Evolutionary conservation across 2,113 vertebrate genomes (phyloP).

Genomic region (Gymnobelideus leadbeateri): DNA sequence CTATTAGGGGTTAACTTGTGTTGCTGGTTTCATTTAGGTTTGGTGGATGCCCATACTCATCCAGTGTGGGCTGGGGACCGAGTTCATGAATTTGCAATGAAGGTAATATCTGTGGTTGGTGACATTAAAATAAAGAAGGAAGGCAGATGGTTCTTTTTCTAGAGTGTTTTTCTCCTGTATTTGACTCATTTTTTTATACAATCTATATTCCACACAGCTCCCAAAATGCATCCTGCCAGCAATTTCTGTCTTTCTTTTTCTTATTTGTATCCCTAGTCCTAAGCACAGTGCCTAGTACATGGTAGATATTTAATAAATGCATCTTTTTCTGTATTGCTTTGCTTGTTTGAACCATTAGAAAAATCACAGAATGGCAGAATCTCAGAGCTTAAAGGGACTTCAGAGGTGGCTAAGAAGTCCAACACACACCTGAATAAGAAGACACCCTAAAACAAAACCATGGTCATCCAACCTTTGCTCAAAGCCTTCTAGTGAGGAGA

Average conservation of each 20-base stretch:
- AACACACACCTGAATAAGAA: not conserved
- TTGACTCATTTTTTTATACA: not conserved
- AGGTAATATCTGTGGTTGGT: constrained; percentile 86
- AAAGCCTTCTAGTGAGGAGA: not conserved
- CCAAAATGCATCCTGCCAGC: not conserved
- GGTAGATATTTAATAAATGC: too few relatives aligned
- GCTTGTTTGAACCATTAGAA: not conserved
- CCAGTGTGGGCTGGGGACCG: constrained; percentile 98
- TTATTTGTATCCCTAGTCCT: too few relatives aligned
- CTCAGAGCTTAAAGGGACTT: not conserved
- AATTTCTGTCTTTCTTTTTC: too few relatives aligned
- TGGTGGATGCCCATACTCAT: constrained; percentile 97
- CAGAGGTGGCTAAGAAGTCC: not conserved
- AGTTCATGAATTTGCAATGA: constrained; percentile 98
- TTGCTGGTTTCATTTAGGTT: constrained; percentile 85
- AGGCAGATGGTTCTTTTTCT: constrained; percentile 69
- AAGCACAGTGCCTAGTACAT: too few relatives aligned
- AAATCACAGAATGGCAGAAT: not conserved
- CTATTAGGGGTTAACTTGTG: not conserved
- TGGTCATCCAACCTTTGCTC: not conserved
- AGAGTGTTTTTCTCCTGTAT: constrained; percentile 90
- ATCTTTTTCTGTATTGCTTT: not conserved
- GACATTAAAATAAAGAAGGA: constrained; percentile 25
- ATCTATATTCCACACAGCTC: not conserved
- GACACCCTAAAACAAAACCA: not conserved